These are phyloP conservation scores for Aphaenogaster rudis DNA, from an alignment of 1,140 invertebrate genomes.

Conservation along the genomic window DNA sequence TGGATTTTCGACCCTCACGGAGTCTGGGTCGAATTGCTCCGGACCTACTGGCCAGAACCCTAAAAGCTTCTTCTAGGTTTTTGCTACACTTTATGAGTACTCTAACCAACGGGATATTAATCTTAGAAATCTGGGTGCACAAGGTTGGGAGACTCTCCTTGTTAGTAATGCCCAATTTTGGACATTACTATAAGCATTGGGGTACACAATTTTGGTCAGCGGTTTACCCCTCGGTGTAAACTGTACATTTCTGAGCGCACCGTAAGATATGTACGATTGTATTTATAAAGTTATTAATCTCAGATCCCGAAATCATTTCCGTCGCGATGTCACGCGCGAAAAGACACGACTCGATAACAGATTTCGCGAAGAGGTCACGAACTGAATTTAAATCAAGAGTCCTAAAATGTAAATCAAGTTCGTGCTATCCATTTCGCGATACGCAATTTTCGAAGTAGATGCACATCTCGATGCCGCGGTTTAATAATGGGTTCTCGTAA, in stretches of 20 bases:
- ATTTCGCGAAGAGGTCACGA: slow-evolving; percentile 8
- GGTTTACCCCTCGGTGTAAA: not conserved
- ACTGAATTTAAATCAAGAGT: slow-evolving; percentile 13
- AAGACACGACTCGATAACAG: not conserved
- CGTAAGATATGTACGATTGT: not conserved
- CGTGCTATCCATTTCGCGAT: not conserved
- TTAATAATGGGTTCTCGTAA: slow-evolving; percentile 56
- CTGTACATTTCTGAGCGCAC: not conserved
- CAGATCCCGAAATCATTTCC: not conserved
- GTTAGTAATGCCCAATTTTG: too few relatives aligned
- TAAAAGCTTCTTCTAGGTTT: too few relatives aligned
- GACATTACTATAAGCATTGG: too few relatives aligned
- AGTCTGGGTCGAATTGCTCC: too few relatives aligned
- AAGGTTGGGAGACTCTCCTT: too few relatives aligned
- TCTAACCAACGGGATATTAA: too few relatives aligned
- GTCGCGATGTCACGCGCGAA: not conserved
- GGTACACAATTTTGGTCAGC: too few relatives aligned
- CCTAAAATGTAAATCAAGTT: slow-evolving; percentile 29
- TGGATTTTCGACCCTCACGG: too few relatives aligned
- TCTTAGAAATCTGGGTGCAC: too few relatives aligned
- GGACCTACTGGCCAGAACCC: too few relatives aligned
- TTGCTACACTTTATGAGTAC: too few relatives aligned
- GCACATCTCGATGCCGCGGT: not conserved
- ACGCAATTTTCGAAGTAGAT: slow-evolving; percentile 2
- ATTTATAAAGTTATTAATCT: not conserved